Percentiles rank a stretch among this genome's conserved stretches.
These are phyloP conservation scores for Tachypleus tridentatus DNA, from an alignment of 1,140 invertebrate genomes.

Conservation along the genomic window DNA sequence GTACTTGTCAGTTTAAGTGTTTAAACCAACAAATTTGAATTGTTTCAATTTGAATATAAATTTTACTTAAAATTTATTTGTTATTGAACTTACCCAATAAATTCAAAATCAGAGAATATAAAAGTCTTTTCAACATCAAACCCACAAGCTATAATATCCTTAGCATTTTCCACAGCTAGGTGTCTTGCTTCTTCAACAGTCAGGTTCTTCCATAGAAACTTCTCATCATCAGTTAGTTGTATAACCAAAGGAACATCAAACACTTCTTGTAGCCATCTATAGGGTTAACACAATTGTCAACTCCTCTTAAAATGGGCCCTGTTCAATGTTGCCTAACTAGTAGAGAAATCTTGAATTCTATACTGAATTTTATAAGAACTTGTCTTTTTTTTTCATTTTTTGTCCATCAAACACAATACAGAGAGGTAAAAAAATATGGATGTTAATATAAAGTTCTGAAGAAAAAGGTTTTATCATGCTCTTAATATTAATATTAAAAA, in stretches of 20 bases:
- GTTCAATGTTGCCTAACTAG: too few species aligned
- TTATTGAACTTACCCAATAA: slow-evolving; percentile 61
- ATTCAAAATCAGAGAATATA: slow-evolving; percentile 90
- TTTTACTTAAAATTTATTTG: too few species aligned
- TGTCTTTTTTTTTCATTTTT: too few species aligned
- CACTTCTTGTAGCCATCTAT: slow-evolving; percentile 91
- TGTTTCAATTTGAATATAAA: too few species aligned
- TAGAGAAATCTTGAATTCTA: too few species aligned
- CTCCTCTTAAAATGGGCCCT: neutral
- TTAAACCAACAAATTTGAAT: neutral
- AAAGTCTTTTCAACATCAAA: slow-evolving; percentile 94
- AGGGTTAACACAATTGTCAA: neutral
- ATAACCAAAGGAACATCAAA: slow-evolving; percentile 95
- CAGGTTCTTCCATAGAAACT: slow-evolving; percentile 94
- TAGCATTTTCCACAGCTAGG: slow-evolving; percentile 81
- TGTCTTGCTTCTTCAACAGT: slow-evolving; percentile 76
- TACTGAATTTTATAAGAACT: too few species aligned
- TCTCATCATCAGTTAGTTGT: slow-evolving; percentile 98
- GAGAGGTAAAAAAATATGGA: too few species aligned
- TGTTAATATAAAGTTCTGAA: too few species aligned
- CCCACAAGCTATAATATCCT: slow-evolving; percentile 97
- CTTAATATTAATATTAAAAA: too few species aligned
- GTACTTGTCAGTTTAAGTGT: too few species aligned
- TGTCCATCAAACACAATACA: too few species aligned
- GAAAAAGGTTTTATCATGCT: too few species aligned